phyloP scores from a whole-genome alignment of 2,888 invertebrate species.

The Coenonympha arcania region DNA sequence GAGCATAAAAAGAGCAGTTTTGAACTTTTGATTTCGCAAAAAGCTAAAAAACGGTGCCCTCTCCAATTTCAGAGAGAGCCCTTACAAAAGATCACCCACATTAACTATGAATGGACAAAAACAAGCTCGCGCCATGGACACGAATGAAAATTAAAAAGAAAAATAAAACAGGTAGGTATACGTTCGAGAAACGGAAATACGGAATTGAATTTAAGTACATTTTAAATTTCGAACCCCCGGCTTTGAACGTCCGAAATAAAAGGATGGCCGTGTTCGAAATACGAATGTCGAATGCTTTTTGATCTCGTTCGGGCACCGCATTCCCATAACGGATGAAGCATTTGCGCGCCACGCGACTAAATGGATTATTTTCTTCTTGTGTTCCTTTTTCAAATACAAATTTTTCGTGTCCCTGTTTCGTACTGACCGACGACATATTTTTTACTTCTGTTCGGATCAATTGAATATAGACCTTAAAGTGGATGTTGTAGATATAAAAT shows the following conservation, averaged over 20 bases:
- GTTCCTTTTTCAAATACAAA: constrained; percentile 60
- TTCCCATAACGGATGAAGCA: constrained; percentile 63
- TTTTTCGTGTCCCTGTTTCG: constrained; percentile 29
- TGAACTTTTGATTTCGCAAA: constrained; percentile 65
- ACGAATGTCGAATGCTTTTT: constrained; percentile 61
- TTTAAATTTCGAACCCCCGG: constrained; percentile 64
- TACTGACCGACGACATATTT: constrained; percentile 17
- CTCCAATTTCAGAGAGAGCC: constrained; percentile 69
- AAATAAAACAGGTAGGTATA: constrained; percentile 37
- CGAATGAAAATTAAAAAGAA: constrained; percentile 67
- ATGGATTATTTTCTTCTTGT: constrained; percentile 73
- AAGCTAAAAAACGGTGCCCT: constrained; percentile 59
- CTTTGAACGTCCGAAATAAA: constrained; percentile 69
- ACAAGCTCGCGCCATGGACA: constrained; percentile 56
- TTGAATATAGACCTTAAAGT: constrained; percentile 1
- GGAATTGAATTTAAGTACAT: constrained; percentile 73
- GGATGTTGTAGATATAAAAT: background rate
- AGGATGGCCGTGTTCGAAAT: constrained; percentile 58
- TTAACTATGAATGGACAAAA: constrained; percentile 70
- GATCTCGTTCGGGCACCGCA: constrained; percentile 60
- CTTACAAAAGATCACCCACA: constrained; percentile 71
- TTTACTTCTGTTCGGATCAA: background rate
- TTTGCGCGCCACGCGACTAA: constrained; percentile 68
- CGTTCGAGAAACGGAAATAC: constrained; percentile 60
- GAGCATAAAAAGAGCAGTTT: constrained; percentile 51